phyloP scores from a whole-genome alignment of 2,888 invertebrate genomes.

The Lasioglossum zephyrum region DNA sequence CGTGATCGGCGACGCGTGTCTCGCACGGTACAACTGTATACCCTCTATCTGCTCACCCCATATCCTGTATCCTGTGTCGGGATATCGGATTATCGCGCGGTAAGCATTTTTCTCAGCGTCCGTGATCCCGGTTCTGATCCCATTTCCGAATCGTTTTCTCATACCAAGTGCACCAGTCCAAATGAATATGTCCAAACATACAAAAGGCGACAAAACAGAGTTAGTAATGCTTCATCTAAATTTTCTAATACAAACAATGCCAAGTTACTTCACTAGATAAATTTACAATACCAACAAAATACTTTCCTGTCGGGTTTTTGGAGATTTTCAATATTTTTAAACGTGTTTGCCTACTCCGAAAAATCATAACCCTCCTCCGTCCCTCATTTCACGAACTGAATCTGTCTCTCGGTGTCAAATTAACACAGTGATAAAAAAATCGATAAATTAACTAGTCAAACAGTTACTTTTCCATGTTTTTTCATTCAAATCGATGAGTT shows the following conservation, averaged over 20 bases:
- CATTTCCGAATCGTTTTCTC: constrained; percentile 59
- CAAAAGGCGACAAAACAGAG: no score
- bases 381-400: no score
- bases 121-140: constrained; percentile 45
- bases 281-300: no score
- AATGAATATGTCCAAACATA: not conserved
- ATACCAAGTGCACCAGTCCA: constrained; percentile 9
- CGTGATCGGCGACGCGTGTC: constrained; percentile 64
- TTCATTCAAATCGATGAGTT: no score
- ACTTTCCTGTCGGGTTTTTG: no score
- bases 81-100: constrained; percentile 68
- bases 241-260: not conserved
- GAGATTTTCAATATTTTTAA: not conserved
- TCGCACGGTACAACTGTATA: constrained; percentile 57
- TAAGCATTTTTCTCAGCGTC: constrained; percentile 63
- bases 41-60: constrained; percentile 62
- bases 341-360: not conserved
- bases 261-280: no score
- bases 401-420: no score
- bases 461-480: no score
- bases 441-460: no score
- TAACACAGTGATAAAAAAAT: no score
- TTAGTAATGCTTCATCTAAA: not conserved
- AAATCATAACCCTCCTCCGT: no score
- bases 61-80: constrained; percentile 69